Percentiles rank a stretch among this genome's conserved stretches.
phyloP scores from a whole-genome alignment of 2,113 vertebrate species.

The Varanus salvator region DNA sequence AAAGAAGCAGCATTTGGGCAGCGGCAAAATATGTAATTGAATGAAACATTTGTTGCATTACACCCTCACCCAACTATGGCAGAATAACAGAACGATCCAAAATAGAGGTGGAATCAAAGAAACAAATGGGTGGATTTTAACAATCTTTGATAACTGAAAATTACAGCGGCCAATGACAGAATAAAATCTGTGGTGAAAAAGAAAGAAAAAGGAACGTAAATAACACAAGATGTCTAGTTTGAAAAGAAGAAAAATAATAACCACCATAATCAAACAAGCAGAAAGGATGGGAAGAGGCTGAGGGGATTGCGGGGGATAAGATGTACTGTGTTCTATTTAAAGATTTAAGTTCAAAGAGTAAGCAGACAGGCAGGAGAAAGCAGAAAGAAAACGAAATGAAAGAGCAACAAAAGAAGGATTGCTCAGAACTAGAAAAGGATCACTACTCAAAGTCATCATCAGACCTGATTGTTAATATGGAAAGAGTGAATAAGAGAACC shows the following conservation, averaged over 20 bases:
- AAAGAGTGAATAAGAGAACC: background rate
- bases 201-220: background rate
- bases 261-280: background rate
- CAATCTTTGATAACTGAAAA: conserved; percentile 2
- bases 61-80: background rate
- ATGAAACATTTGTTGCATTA: no score
- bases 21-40: no score
- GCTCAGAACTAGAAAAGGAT: background rate
- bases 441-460: background rate
- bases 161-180: background rate
- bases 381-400: background rate
- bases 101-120: background rate
- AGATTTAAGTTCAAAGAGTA: conserved; percentile 7
- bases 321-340: background rate
- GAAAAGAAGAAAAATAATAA: background rate
- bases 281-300: background rate
- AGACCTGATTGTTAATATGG: background rate
- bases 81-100: conserved; percentile 1
- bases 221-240: background rate
- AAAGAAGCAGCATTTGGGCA: no score
- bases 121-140: background rate
- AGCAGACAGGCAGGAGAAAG: background rate
- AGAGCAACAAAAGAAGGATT: conserved; percentile 12
- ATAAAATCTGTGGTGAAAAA: background rate
- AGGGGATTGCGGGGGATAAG: background rate